Conservation (phyloP, 2,797 vertebrate species). For the Sebastes steindachneri region DNA sequence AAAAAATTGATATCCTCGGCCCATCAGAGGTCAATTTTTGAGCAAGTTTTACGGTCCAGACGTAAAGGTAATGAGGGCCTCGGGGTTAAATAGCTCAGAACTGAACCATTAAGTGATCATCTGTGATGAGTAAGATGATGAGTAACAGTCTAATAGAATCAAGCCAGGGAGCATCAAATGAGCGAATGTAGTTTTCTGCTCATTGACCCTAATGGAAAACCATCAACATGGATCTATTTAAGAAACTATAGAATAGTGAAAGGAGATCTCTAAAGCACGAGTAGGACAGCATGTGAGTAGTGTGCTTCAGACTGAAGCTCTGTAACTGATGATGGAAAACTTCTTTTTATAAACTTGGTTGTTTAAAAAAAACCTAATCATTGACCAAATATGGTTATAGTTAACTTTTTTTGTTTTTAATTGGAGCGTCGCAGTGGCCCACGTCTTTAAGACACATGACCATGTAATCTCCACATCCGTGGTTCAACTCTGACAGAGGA, state of each 20-base stretch:
- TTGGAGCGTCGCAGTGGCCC: too few species aligned
- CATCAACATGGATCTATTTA: slow-evolving; percentile 38
- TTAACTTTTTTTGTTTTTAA: too few species aligned
- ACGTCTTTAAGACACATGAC: too few species aligned
- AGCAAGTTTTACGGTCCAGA: slow-evolving; percentile 62
- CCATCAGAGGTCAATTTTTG: slow-evolving; percentile 59
- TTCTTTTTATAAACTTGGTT: background rate
- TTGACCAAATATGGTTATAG: background rate
- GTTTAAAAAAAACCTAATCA: background rate
- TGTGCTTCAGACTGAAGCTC: background rate
- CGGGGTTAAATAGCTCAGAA: slow-evolving; percentile 69
- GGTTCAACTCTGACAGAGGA: too few species aligned
- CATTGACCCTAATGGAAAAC: slow-evolving; percentile 54
- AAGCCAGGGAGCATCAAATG: slow-evolving; percentile 51
- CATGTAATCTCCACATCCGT: too few species aligned
- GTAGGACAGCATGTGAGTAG: background rate
- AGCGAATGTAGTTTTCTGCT: slow-evolving; percentile 59
- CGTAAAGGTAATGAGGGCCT: slow-evolving; percentile 66
- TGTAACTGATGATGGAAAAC: background rate
- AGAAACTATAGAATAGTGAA: slow-evolving; percentile 17
- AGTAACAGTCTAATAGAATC: slow-evolving; percentile 66
- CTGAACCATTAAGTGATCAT: slow-evolving; percentile 58
- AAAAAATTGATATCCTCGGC: slow-evolving; percentile 45
- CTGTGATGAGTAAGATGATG: slow-evolving; percentile 63
- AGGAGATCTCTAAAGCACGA: background rate